Base-by-base conservation (phyloP, 1,140 invertebrate genomes). In the Hirudo medicinalis region DNA sequence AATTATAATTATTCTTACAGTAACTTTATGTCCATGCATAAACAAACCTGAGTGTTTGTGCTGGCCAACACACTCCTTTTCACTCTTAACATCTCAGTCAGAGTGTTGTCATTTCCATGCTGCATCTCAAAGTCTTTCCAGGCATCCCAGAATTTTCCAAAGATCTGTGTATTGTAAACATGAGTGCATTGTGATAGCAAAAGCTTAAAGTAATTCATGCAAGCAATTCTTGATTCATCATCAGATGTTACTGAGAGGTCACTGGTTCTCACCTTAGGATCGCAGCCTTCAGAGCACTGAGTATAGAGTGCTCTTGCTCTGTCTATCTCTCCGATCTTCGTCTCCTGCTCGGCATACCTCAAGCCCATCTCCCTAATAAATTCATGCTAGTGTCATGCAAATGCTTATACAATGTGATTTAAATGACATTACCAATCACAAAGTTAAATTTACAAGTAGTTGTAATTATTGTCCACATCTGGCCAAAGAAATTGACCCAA, bases 71-170 rank as follows among this genome's bases (percentile, higher is more conserved):
- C 91, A 79, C 92, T 95, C 75, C 96, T 87, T 81, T 97, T 97
- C 69, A 99, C 97, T 79, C 96, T 86, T 74, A 99, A 83, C 94
- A 99, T 98, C 85, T 99, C 97, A 68, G 94, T 85, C 87, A 99
- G 94, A 0, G 96, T 99, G 77, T 99, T 97, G 82, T 99, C 95
- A 84, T 99, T 99, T n/a, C 97, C 97, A 84, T 99, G 95, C 67
- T 91, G 88, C 54, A 97, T 91, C 86, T 99, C 97, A 85, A 99
- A 99, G 77, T 98, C 93, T 83, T 97, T 97, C 97, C 97, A 99
- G 11, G 91, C 91, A 79, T 94, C 89, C 97, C 97, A 99, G 79
- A 99, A 99, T 53, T 90, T 63, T 63, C 29, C 57, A 63, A 63
- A 63, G 29, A 63, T 32, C 57, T 22, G 8, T n/a, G n/a, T n/a